Evolutionary conservation across 2,888 invertebrate species (phyloP).

Genomic region (Sepiola atlantica): DNA sequence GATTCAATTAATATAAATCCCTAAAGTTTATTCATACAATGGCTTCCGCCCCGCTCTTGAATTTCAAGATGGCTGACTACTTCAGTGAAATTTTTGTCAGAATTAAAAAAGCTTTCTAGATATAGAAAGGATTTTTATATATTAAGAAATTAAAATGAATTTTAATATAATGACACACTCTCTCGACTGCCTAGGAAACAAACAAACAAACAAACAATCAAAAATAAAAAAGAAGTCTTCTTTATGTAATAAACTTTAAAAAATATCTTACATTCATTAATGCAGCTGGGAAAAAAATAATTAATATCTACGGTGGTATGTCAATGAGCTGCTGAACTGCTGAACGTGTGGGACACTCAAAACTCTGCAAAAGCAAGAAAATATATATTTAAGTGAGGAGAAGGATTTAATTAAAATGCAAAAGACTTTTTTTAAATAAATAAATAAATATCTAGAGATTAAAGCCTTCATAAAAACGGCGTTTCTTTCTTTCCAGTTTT

Average conservation of each 20-base stretch:
- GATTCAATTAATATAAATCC: background rate
- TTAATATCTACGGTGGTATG: constrained; percentile 15
- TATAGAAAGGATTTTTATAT: background rate
- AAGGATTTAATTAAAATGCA: background rate
- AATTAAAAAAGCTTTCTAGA: background rate
- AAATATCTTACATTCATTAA: background rate
- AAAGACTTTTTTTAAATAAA: background rate
- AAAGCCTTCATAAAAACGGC: background rate
- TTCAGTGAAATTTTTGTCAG: background rate
- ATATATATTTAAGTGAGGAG: background rate
- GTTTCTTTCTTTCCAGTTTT: background rate
- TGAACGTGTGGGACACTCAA: background rate
- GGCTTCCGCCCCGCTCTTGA: background rate
- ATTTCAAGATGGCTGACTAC: background rate
- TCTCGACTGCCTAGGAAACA: background rate
- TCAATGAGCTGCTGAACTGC: background rate
- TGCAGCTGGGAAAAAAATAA: background rate
- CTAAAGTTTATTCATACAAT: background rate
- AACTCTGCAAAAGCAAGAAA: background rate
- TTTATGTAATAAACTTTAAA: background rate
- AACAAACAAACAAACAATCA: background rate
- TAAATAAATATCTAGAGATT: background rate
- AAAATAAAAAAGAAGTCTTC: background rate
- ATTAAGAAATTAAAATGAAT: constrained; percentile 23
- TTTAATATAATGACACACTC: background rate